These are phyloP conservation scores for Amphipoea lucens DNA, from an alignment of 2,888 invertebrate genomes.

Conservation along the genomic window DNA sequence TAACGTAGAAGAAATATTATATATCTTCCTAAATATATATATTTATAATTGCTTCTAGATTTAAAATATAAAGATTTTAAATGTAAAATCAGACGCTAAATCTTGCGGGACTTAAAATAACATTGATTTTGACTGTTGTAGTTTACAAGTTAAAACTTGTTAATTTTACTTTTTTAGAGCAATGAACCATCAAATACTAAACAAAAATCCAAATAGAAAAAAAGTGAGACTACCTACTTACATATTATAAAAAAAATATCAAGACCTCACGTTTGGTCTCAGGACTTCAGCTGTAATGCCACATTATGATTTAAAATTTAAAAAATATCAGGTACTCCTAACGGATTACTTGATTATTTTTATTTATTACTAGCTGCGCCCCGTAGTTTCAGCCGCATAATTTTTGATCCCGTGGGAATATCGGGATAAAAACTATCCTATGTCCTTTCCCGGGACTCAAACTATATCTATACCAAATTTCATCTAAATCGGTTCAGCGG, in stretches of 20 bases:
- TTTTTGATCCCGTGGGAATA: no score
- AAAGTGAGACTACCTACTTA: not conserved
- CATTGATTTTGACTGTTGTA: not conserved
- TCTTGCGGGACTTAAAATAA: not conserved
- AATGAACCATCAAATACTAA: not conserved
- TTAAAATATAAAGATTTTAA: not conserved
- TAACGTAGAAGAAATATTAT: no score
- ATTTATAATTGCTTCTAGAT: no score
- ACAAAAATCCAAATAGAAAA: not conserved
- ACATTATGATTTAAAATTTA: not conserved
- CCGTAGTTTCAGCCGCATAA: no score
- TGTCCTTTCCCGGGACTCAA: no score
- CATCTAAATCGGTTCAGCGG: no score
- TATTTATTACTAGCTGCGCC: no score
- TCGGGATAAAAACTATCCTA: no score
- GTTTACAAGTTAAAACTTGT: not conserved
- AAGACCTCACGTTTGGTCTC: not conserved
- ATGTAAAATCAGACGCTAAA: not conserved
- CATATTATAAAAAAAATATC: not conserved
- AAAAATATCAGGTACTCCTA: no score
- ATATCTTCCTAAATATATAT: no score
- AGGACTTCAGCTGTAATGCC: not conserved
- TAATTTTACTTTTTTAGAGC: not conserved
- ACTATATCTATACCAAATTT: no score
- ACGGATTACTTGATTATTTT: no score